phyloP scores from a whole-genome alignment of 2,113 vertebrate genomes.

The Poeciliopsis prolifica region DNA sequence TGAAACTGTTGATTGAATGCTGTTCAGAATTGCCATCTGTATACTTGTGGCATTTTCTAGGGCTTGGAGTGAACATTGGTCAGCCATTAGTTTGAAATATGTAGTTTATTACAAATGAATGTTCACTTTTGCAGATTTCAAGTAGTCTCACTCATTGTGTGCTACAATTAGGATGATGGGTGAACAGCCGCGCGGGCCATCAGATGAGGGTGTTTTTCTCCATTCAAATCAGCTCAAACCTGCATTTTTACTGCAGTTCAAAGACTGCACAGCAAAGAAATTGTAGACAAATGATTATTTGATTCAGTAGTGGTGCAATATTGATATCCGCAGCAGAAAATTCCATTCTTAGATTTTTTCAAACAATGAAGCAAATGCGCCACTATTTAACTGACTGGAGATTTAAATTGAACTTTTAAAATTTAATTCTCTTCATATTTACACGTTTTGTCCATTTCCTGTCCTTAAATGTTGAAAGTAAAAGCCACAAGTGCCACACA shows the following conservation, averaged over 20 bases:
- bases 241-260: not conserved
- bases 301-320: no score
- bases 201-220: not conserved
- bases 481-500: no score
- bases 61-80: not conserved
- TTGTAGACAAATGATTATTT: no score
- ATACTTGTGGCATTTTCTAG: not conserved
- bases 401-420: no score
- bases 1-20: not conserved
- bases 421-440: no score
- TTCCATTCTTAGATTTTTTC: no score
- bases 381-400: no score
- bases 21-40: not conserved
- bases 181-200: not conserved
- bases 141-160: not conserved
- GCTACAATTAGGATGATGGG: not conserved
- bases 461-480: no score
- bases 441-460: no score
- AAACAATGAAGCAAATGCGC: no score
- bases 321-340: no score
- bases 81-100: not conserved
- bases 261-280: no score
- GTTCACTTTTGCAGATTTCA: not conserved
- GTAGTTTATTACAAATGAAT: not conserved
- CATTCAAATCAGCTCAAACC: not conserved